Evolutionary conservation across 2,888 invertebrate species (phyloP), one percentile per base, ranked within the genome.

Genomic region (Noctua janthina): DNA sequence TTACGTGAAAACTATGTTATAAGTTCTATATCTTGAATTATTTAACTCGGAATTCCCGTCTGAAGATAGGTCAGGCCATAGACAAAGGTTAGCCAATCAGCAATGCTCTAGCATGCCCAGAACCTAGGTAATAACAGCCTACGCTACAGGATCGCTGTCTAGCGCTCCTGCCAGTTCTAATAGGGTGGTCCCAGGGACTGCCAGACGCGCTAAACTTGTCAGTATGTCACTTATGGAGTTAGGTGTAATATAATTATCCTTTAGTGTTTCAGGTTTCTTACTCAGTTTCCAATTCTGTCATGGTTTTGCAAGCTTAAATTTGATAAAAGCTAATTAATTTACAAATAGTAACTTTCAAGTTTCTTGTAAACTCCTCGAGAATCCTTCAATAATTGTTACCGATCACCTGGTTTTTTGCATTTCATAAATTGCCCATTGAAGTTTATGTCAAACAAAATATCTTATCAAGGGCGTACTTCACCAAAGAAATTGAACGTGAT

Each of bases 1-100:
- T 82, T 64, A 64, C 43, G 29, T 64, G 49, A 74, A 86, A 74
- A 85, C 66, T 81, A 74, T 84, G n/a, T 2, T 29, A 15, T 54
- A 56, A 66, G 35, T 56, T 43, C 5, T 15, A 49, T 70, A 39
- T 29, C 64, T 81, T 56, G 7, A 49, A 84, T 79, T 46, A 8
- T 43, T 35, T 43, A 8, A 46, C 17, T 68, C 5, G 5, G 56
- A 39, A 56, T 51, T 23, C 15, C 1, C 8, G 23, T 35, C 6
- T 2, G 20, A 11, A 20, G 20, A 11, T 11, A n/a, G 23, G 7
- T 70, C 46, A 15, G 1, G 35, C 1, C 1, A 13, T 20, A 20
- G 23, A 23, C n/a, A n/a, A 59, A 73, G 8, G 1, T 6, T 17
- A 15, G 23, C 1, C 17, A 17, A 29, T 54, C 54, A 76, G 23